Percentiles rank a stretch among this genome's conserved stretches.
Conservation (phyloP, 92 coral and sea anemone genomes). For the Epizoanthus scotinus region DNA sequence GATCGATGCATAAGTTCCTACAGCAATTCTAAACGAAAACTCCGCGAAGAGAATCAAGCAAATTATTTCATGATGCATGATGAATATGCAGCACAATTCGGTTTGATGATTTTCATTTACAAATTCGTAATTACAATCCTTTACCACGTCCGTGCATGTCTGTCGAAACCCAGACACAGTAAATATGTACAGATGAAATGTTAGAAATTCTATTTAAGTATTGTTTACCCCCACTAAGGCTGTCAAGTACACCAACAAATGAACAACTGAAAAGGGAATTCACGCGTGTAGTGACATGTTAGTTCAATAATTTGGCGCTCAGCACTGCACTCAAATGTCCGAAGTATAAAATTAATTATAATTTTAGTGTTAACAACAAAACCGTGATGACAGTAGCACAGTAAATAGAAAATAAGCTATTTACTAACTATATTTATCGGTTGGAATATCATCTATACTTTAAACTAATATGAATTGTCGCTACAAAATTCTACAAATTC, state of each 20-base stretch:
- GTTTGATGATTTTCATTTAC: background rate
- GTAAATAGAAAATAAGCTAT: background rate
- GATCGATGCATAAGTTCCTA: too few relatives aligned
- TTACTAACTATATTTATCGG: background rate
- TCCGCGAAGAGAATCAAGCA: background rate
- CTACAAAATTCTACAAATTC: conserved; percentile 30
- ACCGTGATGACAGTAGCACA: background rate
- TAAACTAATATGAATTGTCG: background rate
- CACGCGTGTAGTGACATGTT: conserved; percentile 9
- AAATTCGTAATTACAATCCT: background rate
- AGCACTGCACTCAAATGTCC: too few relatives aligned
- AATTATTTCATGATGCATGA: background rate
- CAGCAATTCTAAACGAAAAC: too few relatives aligned
- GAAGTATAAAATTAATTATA: background rate
- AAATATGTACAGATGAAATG: conserved; percentile 16
- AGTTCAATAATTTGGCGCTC: conserved; percentile 17
- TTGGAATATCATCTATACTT: background rate
- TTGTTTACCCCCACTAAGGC: conserved; percentile 15
- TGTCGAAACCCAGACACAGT: conserved; percentile 10
- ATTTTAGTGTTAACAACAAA: background rate
- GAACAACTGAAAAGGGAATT: conserved; percentile 2
- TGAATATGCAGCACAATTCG: background rate
- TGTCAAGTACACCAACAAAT: conserved; percentile 32
- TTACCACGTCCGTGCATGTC: conserved; percentile 4
- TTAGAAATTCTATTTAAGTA: background rate